Conservation (phyloP, 2,797 vertebrate species). For the Hypotaenidia philippensis region DNA sequence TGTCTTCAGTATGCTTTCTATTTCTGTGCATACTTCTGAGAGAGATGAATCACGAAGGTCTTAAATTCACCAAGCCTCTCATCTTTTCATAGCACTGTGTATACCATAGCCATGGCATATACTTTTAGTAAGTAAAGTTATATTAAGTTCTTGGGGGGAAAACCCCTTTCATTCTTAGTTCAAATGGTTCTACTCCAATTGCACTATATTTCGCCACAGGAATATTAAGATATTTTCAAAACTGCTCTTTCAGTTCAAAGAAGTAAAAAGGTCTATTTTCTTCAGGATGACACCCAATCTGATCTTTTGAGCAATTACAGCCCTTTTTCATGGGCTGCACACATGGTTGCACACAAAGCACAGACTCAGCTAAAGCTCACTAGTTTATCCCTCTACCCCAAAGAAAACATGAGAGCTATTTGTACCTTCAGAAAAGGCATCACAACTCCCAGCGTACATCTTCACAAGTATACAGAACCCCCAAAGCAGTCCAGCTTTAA, state of each 20-base stretch:
- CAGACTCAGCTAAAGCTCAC: background rate
- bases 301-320: background rate
- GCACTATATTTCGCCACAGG: background rate
- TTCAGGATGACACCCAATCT: background rate
- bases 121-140: background rate
- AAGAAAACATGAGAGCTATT: background rate
- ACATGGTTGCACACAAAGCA: background rate
- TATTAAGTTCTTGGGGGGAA: background rate
- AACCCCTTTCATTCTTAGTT: background rate
- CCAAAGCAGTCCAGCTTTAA: background rate
- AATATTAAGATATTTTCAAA: background rate
- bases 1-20: constrained; percentile 3
- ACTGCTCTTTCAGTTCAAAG: background rate
- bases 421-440: background rate
- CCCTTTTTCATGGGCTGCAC: background rate
- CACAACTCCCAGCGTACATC: background rate
- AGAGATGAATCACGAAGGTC: background rate
- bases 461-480: background rate
- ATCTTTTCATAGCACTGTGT: background rate
- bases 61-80: background rate
- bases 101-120: background rate
- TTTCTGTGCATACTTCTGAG: constrained; percentile 4
- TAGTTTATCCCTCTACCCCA: background rate
- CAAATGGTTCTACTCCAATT: background rate
- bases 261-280: background rate